Evolutionary conservation across 2,888 invertebrate genomes (phyloP), one percentile per base, ranked within the genome.

Genomic region (Eustalomyia histrio): DNA sequence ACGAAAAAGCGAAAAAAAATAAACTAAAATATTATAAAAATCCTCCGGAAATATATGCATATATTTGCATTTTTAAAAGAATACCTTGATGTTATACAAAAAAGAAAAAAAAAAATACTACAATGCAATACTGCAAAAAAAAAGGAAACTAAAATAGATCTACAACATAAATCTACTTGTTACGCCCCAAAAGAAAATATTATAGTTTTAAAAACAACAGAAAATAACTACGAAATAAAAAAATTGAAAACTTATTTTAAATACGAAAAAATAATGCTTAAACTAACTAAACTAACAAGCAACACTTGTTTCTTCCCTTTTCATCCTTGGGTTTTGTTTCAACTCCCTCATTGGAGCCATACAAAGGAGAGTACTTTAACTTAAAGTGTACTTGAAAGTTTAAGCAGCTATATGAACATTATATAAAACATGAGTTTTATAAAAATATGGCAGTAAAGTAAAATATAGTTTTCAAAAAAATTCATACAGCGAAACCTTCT

Each of bases 101-200:
- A 29, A 3, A 29, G 7, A 29, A 29, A 5, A 5, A 12, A 17
- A 16, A 43, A 35, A 33, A n/a, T 21, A 52, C n/a, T 0, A 65
- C 16, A 67, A 67, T 33, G 29, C 17, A 55, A 53, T 60, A 47
- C 14, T 18, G 35, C 7, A 69, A 63, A 21, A 17, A 47, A 18
- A 67, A 12, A 47, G 52, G 9, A 55, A 58, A 64, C 47, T 39
- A 64, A 52, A 53, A 10, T 29, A n/a, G 35, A 65, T 58, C 18
- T 57, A 17, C 35, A 78, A 52, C 55, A 73, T 78, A 78, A 78
- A 78, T 73, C 63, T 78, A 78, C 67, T 67, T 78, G 72, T 73
- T 73, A 78, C 78, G 43, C 61, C 78, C 72, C 61, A 78, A 72
- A 72, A 43, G 55, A 47, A 72, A 52, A n/a, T 47, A 47, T n/a